Evolutionary conservation across 2,113 vertebrate genomes (phyloP), one percentile per base, ranked within the genome.

Genomic region (Excalfactoria chinensis): DNA sequence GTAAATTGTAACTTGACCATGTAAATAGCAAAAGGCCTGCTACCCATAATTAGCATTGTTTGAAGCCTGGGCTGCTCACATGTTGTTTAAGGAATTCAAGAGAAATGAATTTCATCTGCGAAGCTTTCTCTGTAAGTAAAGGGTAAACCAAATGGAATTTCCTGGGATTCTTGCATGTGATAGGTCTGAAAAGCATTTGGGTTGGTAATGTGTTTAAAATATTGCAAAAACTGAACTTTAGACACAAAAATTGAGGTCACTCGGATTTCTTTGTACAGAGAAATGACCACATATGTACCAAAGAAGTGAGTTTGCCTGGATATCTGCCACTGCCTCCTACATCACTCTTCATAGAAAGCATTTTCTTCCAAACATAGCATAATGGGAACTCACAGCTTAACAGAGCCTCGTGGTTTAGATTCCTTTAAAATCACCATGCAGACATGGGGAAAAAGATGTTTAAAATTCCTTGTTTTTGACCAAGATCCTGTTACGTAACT

Each of bases 101-200:
- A 94, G 70, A 95, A 95, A 93, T 93, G 0, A 75, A 86, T 93
- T 88, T 92, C 91, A 84, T 95, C 73, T 95, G 94, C 77, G 69
- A 78, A 62, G 49, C 68, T 86, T 89, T 80, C 82, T 88, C 90
- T 96, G 64, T 78, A 92, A 96, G 81, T 86, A 62, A 78, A 86
- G 84, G 88, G 88, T 91, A 94, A 96, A 93, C 87, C 92, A 76
- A 90, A 95, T 95, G 89, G 93, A 90, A 94, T 96, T 96, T 95
- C 95, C 95, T 95, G 94, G 94, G 86, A 84, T 96, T 94, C 93
- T 93, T 97, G 88, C 59, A 34, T 76, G 32, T 83, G 70, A 94
- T 80, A 69, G 89, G 88, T 94, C 68, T 93, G 89, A 95, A 85
- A 86, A 90, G 71, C 32, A 55, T 91, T 94, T 74, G 60, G 73